Evolutionary conservation across 1,140 invertebrate species (phyloP).

Genomic region (Cherax destructor): DNA sequence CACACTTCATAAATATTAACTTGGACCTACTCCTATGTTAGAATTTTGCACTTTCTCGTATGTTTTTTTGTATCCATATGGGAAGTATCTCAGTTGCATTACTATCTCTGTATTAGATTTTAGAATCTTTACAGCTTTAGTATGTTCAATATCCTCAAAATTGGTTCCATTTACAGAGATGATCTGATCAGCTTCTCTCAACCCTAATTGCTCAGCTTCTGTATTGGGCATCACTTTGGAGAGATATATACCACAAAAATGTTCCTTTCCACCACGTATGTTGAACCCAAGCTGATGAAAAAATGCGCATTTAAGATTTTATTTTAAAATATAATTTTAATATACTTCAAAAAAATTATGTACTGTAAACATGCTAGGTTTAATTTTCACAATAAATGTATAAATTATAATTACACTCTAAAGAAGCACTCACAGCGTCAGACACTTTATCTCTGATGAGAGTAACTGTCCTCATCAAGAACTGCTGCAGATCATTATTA

Average conservation of each 20-base stretch:
- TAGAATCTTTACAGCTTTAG: constrained; percentile 72
- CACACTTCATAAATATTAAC: not conserved
- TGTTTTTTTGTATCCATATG: constrained; percentile 59
- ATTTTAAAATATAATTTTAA: not conserved
- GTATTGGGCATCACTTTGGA: constrained; percentile 75
- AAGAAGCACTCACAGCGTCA: constrained; percentile 50
- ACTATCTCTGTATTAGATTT: constrained; percentile 45
- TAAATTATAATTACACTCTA: not conserved
- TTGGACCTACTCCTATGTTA: not conserved
- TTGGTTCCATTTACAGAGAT: constrained; percentile 74
- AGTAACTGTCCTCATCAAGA: constrained; percentile 40
- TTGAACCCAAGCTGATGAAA: constrained; percentile 75
- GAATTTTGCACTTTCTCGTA: constrained; percentile 52
- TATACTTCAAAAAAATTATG: not conserved
- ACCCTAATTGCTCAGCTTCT: constrained; percentile 74
- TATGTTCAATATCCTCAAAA: constrained; percentile 75
- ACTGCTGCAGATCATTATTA: constrained; percentile 45
- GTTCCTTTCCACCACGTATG: constrained; percentile 75
- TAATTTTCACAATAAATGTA: not conserved
- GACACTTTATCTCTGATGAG: constrained; percentile 45
- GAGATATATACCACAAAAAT: constrained; percentile 75
- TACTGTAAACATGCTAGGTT: not conserved
- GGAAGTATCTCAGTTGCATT: constrained; percentile 55
- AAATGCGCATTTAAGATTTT: not conserved
- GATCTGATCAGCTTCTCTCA: constrained; percentile 75